Conservation (phyloP, 2,113 vertebrate species). For the Poecile atricapillus region DNA sequence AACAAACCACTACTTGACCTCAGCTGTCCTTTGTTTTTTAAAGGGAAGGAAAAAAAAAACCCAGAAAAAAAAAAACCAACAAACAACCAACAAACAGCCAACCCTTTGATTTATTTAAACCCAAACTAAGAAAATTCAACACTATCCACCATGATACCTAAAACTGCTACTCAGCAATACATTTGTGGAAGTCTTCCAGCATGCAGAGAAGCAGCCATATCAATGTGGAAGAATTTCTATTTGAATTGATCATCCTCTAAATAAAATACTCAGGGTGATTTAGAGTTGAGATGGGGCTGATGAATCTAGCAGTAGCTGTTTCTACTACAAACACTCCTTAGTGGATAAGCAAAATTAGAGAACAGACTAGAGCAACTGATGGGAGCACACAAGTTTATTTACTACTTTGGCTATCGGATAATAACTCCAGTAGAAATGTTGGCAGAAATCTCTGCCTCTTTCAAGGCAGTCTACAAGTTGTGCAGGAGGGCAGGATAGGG, state of each 20-base stretch:
- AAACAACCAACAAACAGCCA: background rate
- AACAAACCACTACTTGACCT: background rate
- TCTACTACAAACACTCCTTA: background rate
- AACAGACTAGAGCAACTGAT: background rate
- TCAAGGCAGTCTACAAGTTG: background rate
- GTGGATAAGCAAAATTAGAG: background rate
- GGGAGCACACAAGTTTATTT: background rate
- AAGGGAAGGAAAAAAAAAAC: fast-evolving
- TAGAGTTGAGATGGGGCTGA: background rate
- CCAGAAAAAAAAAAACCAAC: fast-evolving
- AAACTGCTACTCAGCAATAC: background rate
- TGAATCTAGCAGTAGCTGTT: background rate
- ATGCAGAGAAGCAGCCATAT: background rate
- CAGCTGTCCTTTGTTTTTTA: background rate
- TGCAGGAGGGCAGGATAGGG: background rate
- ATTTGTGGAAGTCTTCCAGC: background rate
- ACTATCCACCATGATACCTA: background rate
- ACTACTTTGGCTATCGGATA: background rate
- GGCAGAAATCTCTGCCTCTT: background rate
- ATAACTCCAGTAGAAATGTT: background rate
- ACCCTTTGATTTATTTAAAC: background rate
- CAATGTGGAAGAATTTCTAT: background rate
- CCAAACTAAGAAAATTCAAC: background rate
- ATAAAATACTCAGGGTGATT: background rate
- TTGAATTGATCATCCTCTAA: background rate